Conservation (phyloP, 2,113 vertebrate species). For the Cricetomys ansorgei region DNA sequence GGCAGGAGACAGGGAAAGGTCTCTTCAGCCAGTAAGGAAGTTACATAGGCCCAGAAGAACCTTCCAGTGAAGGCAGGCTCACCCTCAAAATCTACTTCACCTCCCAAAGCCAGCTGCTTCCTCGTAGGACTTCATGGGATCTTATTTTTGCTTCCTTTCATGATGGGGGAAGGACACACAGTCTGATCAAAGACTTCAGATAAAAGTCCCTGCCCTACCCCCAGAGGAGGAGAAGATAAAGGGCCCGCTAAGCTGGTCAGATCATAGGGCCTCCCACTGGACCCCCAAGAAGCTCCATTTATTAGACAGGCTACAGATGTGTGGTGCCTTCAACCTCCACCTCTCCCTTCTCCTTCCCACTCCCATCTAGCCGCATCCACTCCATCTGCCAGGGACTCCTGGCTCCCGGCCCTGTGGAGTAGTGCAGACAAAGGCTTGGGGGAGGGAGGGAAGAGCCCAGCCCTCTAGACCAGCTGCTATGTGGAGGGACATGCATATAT, state of each 20-base stretch:
- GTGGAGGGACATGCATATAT: background rate
- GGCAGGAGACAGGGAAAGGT: background rate
- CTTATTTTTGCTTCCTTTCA: background rate
- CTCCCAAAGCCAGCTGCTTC: background rate
- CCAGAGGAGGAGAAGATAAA: background rate
- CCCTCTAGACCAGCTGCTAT: background rate
- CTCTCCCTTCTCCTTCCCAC: background rate
- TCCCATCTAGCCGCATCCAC: background rate
- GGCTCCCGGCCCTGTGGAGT: background rate
- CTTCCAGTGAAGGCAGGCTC: background rate
- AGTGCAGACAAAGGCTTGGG: constrained; percentile 43
- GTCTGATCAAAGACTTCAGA: constrained; percentile 30
- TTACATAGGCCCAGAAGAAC: background rate
- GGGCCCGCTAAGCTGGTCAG: background rate
- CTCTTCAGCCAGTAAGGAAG: background rate
- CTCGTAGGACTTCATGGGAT: background rate
- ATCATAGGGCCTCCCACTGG: background rate
- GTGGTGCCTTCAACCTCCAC: background rate
- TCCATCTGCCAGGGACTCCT: background rate
- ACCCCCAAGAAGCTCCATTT: background rate
- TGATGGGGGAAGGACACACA: background rate
- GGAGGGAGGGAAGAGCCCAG: background rate
- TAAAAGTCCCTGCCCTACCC: background rate
- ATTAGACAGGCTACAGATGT: background rate
- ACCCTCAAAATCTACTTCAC: fast-evolving